A percentile compares a stretch with the other conserved stretches of the same genome.
phyloP scores from a whole-genome alignment of 2,797 vertebrate species.

The Vultur gryphus region DNA sequence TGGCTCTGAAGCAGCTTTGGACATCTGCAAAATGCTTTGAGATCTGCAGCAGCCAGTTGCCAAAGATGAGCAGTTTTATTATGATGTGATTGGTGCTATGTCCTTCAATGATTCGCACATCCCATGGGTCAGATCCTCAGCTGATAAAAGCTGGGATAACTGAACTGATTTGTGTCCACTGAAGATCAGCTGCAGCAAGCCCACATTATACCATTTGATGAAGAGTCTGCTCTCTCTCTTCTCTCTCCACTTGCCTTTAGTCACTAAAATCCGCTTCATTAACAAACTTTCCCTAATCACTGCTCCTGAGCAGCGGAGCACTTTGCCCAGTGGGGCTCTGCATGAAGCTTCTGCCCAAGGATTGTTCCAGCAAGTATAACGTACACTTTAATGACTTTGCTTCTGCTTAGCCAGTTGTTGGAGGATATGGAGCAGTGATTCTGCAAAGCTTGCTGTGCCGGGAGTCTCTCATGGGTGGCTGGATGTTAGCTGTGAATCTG shows the following conservation, averaged over 20 bases:
- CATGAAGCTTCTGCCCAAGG: constrained; percentile 8
- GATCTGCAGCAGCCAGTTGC: background rate
- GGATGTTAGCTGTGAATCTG: background rate
- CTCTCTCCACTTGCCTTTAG: background rate
- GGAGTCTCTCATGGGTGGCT: background rate
- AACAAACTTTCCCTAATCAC: constrained; percentile 50
- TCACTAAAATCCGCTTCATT: constrained; percentile 49
- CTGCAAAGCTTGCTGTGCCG: background rate
- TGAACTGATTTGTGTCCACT: background rate
- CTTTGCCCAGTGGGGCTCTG: constrained; percentile 29
- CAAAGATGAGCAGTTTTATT: background rate
- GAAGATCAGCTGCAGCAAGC: background rate
- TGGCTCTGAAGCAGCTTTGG: background rate
- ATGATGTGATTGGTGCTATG: background rate
- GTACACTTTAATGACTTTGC: background rate
- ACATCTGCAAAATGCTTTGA: background rate
- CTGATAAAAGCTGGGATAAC: background rate
- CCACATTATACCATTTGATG: background rate
- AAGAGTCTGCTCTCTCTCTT: background rate
- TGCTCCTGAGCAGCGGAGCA: background rate
- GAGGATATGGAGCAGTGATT: background rate
- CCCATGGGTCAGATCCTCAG: background rate
- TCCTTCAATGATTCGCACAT: background rate
- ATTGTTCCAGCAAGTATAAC: background rate
- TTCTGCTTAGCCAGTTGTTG: constrained; percentile 5